phyloP scores from a whole-genome alignment of 2,888 invertebrate genomes.

The Rhagonycha fulva region DNA sequence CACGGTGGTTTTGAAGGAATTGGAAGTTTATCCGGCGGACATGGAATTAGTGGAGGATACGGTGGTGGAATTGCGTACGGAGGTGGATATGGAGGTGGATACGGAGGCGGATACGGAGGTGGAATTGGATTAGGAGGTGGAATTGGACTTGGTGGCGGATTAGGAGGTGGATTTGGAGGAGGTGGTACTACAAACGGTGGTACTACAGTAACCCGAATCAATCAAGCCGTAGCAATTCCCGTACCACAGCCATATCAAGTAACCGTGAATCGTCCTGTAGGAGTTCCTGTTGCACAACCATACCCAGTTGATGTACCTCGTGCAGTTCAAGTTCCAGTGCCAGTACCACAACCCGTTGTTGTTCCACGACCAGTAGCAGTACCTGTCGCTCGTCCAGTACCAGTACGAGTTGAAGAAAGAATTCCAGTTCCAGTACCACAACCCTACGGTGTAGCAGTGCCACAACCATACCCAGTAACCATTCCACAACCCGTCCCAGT shows the following conservation, averaged over 20 bases:
- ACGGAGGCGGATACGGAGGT: slow-evolving; percentile 25
- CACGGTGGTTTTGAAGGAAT: slow-evolving; percentile 27
- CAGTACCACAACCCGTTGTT: slow-evolving; percentile 49
- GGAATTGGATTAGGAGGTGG: slow-evolving; percentile 23
- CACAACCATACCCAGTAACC: slow-evolving; percentile 61
- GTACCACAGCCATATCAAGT: slow-evolving; percentile 51
- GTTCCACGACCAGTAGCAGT: slow-evolving; percentile 52
- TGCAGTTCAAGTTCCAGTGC: slow-evolving; percentile 55
- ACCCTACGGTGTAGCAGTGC: slow-evolving; percentile 56
- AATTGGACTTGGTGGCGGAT: slow-evolving; percentile 11
- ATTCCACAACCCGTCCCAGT: slow-evolving; percentile 59
- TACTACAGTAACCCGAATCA: slow-evolving; percentile 48
- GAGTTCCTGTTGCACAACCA: slow-evolving; percentile 60
- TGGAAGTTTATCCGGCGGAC: slow-evolving; percentile 34
- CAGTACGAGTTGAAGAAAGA: slow-evolving; percentile 58
- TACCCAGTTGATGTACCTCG: slow-evolving; percentile 59
- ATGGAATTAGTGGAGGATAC: slow-evolving; percentile 30
- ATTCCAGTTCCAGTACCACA: slow-evolving; percentile 56
- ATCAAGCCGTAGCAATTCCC: slow-evolving; percentile 48
- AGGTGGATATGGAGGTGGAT: slow-evolving; percentile 14
- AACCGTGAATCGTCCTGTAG: slow-evolving; percentile 56
- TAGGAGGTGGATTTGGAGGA: slow-evolving; percentile 18
- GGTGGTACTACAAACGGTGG: slow-evolving; percentile 39
- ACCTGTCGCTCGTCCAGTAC: slow-evolving; percentile 47
- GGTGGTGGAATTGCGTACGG: slow-evolving; percentile 21